These are phyloP conservation scores for Alethe castanea DNA, from an alignment of 2,113 vertebrate genomes.

Conservation along the genomic window DNA sequence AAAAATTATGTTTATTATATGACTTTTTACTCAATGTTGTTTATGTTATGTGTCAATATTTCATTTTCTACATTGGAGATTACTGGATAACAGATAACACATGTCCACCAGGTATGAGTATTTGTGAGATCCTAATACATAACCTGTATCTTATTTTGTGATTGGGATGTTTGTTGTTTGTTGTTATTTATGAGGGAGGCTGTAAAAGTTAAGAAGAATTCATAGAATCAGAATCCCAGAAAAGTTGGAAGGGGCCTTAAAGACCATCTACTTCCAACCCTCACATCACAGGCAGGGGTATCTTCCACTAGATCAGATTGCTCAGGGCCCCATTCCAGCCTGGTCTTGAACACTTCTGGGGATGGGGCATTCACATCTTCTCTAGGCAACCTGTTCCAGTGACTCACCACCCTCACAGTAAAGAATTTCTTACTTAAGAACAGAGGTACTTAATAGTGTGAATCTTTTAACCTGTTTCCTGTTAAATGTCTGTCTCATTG, in stretches of 20 bases:
- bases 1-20: not conserved
- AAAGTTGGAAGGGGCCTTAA: not conserved
- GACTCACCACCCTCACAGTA: not conserved
- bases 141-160: not conserved
- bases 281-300: fast-evolving
- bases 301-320: not conserved
- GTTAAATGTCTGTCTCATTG: not conserved
- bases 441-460: not conserved
- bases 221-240: not conserved
- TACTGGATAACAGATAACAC: not conserved
- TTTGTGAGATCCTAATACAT: not conserved
- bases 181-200: not conserved
- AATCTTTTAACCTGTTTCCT: not conserved
- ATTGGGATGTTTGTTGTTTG: not conserved
- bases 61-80: not conserved
- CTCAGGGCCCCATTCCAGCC: not conserved
- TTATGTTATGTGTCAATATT: not conserved
- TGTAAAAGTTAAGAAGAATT: not conserved
- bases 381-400: not conserved
- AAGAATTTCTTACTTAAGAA: not conserved
- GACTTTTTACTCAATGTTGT: not conserved
- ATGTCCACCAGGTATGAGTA: not conserved
- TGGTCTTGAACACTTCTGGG: not conserved
- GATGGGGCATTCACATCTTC: not conserved
- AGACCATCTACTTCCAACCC: not conserved